These are phyloP conservation scores for Diabrotica balteata DNA, from an alignment of 2,888 invertebrate species.

Conservation along the genomic window DNA sequence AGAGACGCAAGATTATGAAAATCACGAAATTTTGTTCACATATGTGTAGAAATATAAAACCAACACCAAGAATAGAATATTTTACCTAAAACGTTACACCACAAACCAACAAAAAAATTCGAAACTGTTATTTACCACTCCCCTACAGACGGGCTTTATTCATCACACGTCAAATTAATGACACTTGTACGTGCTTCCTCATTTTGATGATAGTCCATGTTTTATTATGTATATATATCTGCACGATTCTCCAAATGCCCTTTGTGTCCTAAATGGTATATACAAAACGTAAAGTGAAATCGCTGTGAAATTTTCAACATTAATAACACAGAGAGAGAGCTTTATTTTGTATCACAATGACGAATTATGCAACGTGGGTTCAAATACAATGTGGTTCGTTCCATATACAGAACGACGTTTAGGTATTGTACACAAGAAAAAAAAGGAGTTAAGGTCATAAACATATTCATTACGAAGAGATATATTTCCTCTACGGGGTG, in stretches of 20 bases:
- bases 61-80: too few species aligned
- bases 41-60: too few species aligned
- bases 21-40: too few species aligned
- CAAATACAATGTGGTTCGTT: not conserved
- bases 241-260: slow-evolving; percentile 12
- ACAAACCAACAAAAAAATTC: too few species aligned
- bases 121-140: not conserved
- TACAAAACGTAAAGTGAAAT: not conserved
- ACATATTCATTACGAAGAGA: too few species aligned
- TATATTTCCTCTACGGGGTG: too few species aligned
- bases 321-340: not conserved
- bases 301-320: slow-evolving; percentile 1
- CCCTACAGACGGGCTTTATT: slow-evolving; percentile 5
- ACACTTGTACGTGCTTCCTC: slow-evolving; percentile 23
- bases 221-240: slow-evolving; percentile 4
- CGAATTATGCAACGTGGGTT: not conserved
- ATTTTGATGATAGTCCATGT: slow-evolving; percentile 23
- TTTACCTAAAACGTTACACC: too few species aligned
- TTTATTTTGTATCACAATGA: slow-evolving; percentile 1
- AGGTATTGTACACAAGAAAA: too few species aligned
- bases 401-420: too few species aligned
- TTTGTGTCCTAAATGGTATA: slow-evolving; percentile 1
- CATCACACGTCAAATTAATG: slow-evolving; percentile 18
- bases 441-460: too few species aligned
- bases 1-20: too few species aligned